phyloP scores from a whole-genome alignment of 2,888 invertebrate genomes.

The Diplazon laetatorius region DNA sequence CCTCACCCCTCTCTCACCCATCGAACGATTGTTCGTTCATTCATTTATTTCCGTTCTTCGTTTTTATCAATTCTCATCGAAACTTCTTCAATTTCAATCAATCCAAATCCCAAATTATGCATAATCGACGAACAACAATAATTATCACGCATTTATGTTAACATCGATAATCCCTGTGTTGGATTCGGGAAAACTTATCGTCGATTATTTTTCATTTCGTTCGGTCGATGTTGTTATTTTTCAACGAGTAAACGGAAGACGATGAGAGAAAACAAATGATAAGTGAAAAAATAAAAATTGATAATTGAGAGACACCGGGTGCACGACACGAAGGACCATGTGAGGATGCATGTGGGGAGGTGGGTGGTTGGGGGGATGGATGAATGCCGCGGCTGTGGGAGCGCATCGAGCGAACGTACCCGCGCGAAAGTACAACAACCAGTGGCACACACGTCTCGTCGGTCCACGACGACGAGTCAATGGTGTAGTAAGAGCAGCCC shows the following conservation, averaged over 20 bases:
- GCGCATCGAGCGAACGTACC: slow-evolving; percentile 16
- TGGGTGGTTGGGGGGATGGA: too few relatives aligned
- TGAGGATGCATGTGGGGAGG: slow-evolving; percentile 2
- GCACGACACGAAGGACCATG: not conserved
- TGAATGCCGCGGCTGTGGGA: not conserved
- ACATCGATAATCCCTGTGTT: too few relatives aligned
- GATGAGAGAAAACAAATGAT: not conserved
- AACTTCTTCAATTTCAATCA: too few relatives aligned
- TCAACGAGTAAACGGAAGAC: too few relatives aligned
- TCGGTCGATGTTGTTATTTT: not conserved
- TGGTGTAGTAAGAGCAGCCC: slow-evolving; percentile 63
- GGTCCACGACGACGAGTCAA: slow-evolving; percentile 61
- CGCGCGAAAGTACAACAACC: slow-evolving; percentile 54
- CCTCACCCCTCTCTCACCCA: slow-evolving; percentile 53
- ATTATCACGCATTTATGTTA: too few relatives aligned
- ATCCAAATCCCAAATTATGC: too few relatives aligned
- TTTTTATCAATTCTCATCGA: not conserved
- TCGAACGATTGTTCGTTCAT: slow-evolving; percentile 20
- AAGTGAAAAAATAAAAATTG: too few relatives aligned
- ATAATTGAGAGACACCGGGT: not conserved
- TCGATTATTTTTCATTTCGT: not conserved
- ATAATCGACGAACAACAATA: too few relatives aligned
- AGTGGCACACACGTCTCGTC: slow-evolving; percentile 52
- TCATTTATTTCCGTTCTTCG: not conserved
- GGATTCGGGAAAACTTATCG: too few relatives aligned